Percentiles rank a stretch among this genome's conserved stretches.
These are phyloP conservation scores for Climacteris rufus DNA, from an alignment of 2,113 vertebrate species.

Conservation along the genomic window DNA sequence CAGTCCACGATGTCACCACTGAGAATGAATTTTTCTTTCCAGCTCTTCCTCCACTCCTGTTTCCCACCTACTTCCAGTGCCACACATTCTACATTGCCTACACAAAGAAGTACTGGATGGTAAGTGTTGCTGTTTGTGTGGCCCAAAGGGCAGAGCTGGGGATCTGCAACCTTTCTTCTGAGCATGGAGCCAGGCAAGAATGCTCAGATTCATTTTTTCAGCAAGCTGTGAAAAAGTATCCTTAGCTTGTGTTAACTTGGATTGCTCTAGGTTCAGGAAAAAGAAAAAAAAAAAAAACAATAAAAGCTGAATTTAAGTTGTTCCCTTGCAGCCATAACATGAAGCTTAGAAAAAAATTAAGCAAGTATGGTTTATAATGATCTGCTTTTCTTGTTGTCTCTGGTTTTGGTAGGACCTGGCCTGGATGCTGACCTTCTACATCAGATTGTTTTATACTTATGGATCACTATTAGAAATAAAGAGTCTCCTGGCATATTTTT, in stretches of 20 bases:
- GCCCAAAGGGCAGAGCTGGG: not conserved
- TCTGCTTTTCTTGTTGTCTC: not conserved
- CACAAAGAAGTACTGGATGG: slow-evolving; percentile 41
- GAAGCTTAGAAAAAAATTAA: not conserved
- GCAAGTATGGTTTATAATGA: not conserved
- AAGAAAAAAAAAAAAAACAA: not conserved
- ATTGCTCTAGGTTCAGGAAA: not conserved
- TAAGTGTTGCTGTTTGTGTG: not conserved
- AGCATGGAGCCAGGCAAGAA: not conserved
- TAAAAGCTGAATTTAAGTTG: not conserved
- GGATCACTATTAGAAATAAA: slow-evolving; percentile 28
- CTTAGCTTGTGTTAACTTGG: not conserved
- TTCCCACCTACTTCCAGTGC: slow-evolving; percentile 50
- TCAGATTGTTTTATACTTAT: slow-evolving; percentile 34
- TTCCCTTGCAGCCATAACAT: not conserved
- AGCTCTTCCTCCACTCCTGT: slow-evolving; percentile 52
- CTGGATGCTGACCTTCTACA: slow-evolving; percentile 50
- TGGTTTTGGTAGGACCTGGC: slow-evolving; percentile 27
- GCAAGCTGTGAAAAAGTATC: not conserved
- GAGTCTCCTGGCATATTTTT: slow-evolving; percentile 15
- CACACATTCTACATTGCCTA: slow-evolving; percentile 37
- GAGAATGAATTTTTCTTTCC: not conserved
- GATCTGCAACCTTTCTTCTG: not conserved
- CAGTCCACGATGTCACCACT: not conserved
- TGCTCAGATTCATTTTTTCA: not conserved